Base-by-base conservation (phyloP, 1,140 invertebrate species). In the Philaenus spumarius region DNA sequence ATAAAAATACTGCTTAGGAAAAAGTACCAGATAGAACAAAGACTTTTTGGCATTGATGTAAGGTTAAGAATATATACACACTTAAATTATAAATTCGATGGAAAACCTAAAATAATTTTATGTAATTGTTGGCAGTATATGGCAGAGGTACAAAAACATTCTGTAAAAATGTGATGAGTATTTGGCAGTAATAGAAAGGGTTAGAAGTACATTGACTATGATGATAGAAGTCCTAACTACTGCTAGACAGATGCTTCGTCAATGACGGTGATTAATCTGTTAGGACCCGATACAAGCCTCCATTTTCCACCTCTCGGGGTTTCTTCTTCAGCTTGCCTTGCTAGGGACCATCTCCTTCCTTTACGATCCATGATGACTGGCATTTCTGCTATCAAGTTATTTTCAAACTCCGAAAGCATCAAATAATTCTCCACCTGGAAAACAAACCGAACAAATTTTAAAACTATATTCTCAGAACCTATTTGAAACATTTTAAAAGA, bases 331-430 rank as follows among this genome's bases (percentile, higher is more conserved):
- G 71, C 72, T 3, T 73, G 74, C 51, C 76, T 73, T 1, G 80
- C 82, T 42, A 85, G 71, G 0, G 85, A 87, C 85, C 85, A 87
- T 34, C 83, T 77, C 35, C 85, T 72, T 14, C 80, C 81, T 62
- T 82, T 81, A 9, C 82, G 75, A 65, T 87, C 85, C 69, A 82
- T 77, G 61, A 86, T 78, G 56, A 83, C 82, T 3, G 85, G 85
- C 75, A 87, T 80, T 69, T 88, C 85, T 1, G 84, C 86, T 63
- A 87, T 88, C 26, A 91, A 72, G 72, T 91, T 91, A 72, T 92
- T 90, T 69, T 92, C 88, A 71, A 88, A 90, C 71, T 92, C 89
- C 59, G 86, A 89, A 35, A 90, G 78, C 86, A 92, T 90, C 60
- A 92, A 73, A 70, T 89, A 90, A 72, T 92, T 90, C 71, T 90